Conservation (phyloP, 2,113 vertebrate genomes). For the Misgurnus mizolepis region DNA sequence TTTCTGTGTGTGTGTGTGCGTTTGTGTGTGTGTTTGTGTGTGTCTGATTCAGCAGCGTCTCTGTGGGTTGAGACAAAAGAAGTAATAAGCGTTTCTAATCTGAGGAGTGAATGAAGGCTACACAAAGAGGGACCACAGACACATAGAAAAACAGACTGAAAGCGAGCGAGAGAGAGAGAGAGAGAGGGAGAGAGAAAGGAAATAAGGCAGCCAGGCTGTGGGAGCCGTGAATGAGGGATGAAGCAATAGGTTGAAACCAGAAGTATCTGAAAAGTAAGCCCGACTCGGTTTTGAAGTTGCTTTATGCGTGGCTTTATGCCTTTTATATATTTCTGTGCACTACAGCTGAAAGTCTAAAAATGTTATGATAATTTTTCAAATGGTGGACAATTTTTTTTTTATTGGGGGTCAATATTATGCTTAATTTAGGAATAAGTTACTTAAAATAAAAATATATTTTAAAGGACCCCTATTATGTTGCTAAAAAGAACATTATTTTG, state of each 20-base stretch:
- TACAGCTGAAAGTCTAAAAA: no score
- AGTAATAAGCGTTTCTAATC: conserved; percentile 79
- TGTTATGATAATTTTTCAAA: no score
- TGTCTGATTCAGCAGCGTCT: conserved; percentile 57
- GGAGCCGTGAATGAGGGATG: background rate
- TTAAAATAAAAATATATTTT: no score
- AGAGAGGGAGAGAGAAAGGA: background rate
- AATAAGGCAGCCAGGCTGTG: background rate
- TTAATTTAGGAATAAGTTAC: no score
- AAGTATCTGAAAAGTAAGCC: background rate
- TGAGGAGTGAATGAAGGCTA: conserved; percentile 74
- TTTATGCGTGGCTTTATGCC: no score
- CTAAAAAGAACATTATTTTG: no score
- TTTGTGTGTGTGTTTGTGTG: conserved; percentile 48
- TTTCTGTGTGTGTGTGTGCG: conserved; percentile 48
- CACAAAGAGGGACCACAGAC: conserved; percentile 69
- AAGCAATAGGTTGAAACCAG: background rate
- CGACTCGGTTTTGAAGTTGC: no score
- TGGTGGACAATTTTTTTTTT: no score
- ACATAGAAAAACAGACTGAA: conserved; percentile 33
- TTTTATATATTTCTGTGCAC: no score
- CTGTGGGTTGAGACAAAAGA: conserved; percentile 68
- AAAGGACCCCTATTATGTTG: no score
- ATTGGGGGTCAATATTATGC: no score
- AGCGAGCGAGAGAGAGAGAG: background rate